A percentile compares a stretch with the other conserved stretches of the same genome.
These are phyloP conservation scores for Apodemus speciosus DNA, from an alignment of 2,113 vertebrate genomes.

Conservation along the genomic window DNA sequence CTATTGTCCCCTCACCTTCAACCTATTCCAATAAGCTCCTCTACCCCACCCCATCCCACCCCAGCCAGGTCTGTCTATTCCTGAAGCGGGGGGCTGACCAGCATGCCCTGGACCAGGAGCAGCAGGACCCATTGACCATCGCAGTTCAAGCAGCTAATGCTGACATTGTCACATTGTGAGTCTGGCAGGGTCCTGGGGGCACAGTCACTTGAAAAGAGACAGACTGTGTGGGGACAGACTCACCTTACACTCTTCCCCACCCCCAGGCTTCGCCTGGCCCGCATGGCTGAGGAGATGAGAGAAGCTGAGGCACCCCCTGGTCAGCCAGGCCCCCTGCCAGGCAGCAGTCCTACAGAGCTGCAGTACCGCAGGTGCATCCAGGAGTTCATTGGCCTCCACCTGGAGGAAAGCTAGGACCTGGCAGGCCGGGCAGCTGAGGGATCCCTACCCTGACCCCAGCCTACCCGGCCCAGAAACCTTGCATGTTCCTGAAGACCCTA, in stretches of 20 bases:
- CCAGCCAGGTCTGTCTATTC: conserved; percentile 97
- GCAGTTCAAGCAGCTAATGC: conserved; percentile 96
- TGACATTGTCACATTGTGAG: conserved; percentile 97
- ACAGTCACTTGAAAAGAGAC: neutral
- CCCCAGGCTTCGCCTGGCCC: conserved; percentile 93
- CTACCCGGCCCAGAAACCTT: conserved; percentile 49
- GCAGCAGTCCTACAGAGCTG: conserved; percentile 96
- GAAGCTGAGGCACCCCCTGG: conserved; percentile 94
- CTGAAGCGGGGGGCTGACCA: conserved; percentile 96
- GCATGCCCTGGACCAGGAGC: conserved; percentile 91
- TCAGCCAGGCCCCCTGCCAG: conserved; percentile 93
- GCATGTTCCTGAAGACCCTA: conserved; percentile 48
- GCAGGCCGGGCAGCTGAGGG: conserved; percentile 24
- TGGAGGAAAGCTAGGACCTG: conserved; percentile 92
- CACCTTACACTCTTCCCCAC: neutral
- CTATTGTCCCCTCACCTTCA: neutral
- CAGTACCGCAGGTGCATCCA: conserved; percentile 98
- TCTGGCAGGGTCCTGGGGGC: neutral
- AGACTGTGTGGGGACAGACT: fast-evolving
- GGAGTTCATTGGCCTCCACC: conserved; percentile 97
- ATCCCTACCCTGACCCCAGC: conserved; percentile 26
- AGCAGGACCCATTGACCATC: conserved; percentile 95
- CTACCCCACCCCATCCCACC: conserved; percentile 75
- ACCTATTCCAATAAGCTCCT: neutral
- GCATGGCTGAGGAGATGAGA: conserved; percentile 99